phyloP scores from a whole-genome alignment of 2,113 vertebrate species.

The Oncorhynchus keta region DNA sequence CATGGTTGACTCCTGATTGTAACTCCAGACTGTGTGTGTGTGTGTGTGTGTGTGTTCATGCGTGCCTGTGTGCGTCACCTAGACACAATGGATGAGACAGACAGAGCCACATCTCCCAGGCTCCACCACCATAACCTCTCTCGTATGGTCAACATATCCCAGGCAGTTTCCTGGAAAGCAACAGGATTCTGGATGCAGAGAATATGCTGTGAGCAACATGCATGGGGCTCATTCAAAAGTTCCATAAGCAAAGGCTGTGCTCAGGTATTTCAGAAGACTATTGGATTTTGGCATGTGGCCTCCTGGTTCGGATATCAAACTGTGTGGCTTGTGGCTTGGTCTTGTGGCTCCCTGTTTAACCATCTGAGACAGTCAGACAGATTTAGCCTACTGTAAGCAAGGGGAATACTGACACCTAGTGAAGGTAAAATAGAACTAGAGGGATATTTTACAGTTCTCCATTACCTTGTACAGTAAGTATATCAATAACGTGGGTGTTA shows the following conservation, averaged over 20 bases:
- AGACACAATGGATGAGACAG: background rate
- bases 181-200: background rate
- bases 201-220: background rate
- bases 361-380: background rate
- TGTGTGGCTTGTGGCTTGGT: background rate
- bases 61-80: too few species aligned
- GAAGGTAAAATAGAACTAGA: slow-evolving; percentile 7
- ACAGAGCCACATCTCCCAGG: slow-evolving; percentile 18
- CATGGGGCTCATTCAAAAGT: background rate
- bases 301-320: background rate
- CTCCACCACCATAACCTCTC: slow-evolving; percentile 15
- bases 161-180: background rate
- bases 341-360: background rate
- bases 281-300: too few species aligned
- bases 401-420: slow-evolving; percentile 40
- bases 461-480: background rate
- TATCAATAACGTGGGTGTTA: too few species aligned
- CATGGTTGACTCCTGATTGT: background rate
- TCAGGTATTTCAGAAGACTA: too few species aligned
- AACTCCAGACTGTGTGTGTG: background rate
- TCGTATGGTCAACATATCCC: background rate
- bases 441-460: background rate
- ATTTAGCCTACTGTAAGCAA: background rate
- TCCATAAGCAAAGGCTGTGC: background rate
- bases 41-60: too few species aligned